A percentile compares a stretch with the other conserved stretches of the same genome.
phyloP scores from a whole-genome alignment of 2,113 vertebrate genomes.

The Semicossyphus pulcher region DNA sequence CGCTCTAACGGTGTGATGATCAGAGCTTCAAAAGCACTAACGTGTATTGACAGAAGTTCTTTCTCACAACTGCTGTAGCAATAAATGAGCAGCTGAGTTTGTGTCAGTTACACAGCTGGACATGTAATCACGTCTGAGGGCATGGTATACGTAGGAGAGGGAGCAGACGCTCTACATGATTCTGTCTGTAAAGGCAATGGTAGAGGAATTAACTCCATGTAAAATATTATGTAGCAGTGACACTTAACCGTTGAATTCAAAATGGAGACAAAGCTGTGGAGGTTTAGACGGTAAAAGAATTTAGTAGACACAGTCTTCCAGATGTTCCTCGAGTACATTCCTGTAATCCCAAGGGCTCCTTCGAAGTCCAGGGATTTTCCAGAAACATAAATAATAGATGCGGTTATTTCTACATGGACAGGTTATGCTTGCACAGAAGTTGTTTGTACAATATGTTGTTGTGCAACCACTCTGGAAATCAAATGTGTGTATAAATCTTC shows the following conservation, averaged over 20 bases:
- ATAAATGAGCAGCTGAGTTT: slow-evolving; percentile 37
- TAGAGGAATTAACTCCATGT: not conserved
- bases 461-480: too few relatives aligned
- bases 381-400: too few relatives aligned
- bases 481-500: too few relatives aligned
- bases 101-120: slow-evolving; percentile 35
- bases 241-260: not conserved
- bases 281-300: not conserved
- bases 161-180: not conserved
- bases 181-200: not conserved
- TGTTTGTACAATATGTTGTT: not conserved
- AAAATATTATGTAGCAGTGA: not conserved
- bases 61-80: slow-evolving; percentile 44
- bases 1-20: slow-evolving; percentile 62
- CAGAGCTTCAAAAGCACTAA: slow-evolving; percentile 66
- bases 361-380: not conserved
- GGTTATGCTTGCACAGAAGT: not conserved
- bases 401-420: not conserved
- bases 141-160: not conserved
- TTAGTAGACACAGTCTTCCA: not conserved
- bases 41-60: slow-evolving; percentile 62
- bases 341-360: not conserved
- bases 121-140: slow-evolving; percentile 27
- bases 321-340: not conserved
- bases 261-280: not conserved